phyloP scores from a whole-genome alignment of 2,797 vertebrate species.

The Gastrophryne carolinensis region DNA sequence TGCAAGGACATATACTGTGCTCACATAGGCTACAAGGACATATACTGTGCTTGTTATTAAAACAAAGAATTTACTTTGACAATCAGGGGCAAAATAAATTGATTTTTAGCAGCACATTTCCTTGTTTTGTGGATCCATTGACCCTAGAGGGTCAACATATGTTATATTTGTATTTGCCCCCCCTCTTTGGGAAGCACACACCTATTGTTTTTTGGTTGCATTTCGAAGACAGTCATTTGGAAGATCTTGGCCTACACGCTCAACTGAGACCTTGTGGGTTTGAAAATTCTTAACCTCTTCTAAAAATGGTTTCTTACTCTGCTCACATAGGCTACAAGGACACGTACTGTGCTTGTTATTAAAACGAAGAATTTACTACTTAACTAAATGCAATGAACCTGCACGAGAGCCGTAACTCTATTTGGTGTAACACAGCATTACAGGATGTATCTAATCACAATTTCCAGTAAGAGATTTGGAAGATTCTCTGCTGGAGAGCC shows the following conservation, averaged over 20 bases:
- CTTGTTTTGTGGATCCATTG: too few relatives aligned
- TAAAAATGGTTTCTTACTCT: not conserved
- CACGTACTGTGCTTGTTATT: not conserved
- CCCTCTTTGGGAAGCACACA: too few relatives aligned
- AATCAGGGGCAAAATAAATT: too few relatives aligned
- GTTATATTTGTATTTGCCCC: too few relatives aligned
- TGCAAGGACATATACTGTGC: too few relatives aligned
- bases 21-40: not conserved
- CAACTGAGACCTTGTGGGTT: not conserved
- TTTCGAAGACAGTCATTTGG: too few relatives aligned
- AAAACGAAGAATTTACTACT: not conserved
- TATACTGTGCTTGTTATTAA: not conserved
- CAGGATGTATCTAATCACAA: not conserved
- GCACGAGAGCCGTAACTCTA: not conserved
- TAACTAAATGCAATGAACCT: not conserved
- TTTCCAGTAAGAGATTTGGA: not conserved
- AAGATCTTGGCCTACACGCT: not conserved
- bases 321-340: not conserved
- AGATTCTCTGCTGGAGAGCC: not conserved
- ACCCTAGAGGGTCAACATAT: too few relatives aligned
- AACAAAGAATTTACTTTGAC: not conserved
- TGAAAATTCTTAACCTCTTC: not conserved
- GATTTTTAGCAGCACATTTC: too few relatives aligned
- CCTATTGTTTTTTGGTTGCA: too few relatives aligned
- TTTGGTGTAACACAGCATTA: not conserved